Conservation (phyloP, 2,888 invertebrate species). For the Erynnis tages region DNA sequence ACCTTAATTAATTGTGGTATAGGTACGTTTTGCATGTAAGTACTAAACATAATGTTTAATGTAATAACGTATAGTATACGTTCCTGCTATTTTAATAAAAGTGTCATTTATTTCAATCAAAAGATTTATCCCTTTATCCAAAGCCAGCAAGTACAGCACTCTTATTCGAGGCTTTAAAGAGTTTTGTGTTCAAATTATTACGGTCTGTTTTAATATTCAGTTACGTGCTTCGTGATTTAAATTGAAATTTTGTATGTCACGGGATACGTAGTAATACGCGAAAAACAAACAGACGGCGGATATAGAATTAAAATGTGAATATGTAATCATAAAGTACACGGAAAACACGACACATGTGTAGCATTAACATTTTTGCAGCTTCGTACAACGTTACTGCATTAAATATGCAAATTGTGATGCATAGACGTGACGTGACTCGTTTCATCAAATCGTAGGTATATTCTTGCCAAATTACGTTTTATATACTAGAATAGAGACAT, state of each 20-base stretch:
- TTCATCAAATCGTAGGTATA: too few species aligned
- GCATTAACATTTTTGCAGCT: constrained; percentile 7
- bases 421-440: neutral
- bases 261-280: neutral
- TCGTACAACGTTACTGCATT: neutral
- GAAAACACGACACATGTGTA: neutral
- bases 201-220: neutral
- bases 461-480: too few species aligned
- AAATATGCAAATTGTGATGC: constrained; percentile 10
- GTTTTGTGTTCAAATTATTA: neutral
- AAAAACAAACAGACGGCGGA: neutral
- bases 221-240: neutral
- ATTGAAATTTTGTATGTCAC: neutral
- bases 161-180: neutral
- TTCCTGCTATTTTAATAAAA: too few species aligned
- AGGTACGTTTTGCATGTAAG: too few species aligned
- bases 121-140: too few species aligned
- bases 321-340: neutral
- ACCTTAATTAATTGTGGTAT: too few species aligned
- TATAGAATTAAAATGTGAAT: constrained; percentile 5
- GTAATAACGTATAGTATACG: too few species aligned
- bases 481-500: too few species aligned
- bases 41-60: too few species aligned
- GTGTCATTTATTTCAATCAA: too few species aligned
- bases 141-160: too few species aligned